phyloP scores from a whole-genome alignment of 1,140 invertebrate genomes.

The Cyclina sinensis region DNA sequence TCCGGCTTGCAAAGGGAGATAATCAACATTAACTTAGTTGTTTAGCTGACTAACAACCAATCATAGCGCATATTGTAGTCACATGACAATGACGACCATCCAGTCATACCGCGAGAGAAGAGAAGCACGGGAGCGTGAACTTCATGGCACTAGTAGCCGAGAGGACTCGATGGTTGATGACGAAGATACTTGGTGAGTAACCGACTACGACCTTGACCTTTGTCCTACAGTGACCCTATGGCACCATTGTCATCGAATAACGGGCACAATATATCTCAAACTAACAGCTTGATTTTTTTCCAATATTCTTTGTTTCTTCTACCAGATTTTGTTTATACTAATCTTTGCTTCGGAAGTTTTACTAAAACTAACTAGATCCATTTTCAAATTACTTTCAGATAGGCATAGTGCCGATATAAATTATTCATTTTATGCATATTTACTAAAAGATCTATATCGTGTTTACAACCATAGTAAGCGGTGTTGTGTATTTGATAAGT shows the following conservation, averaged over 20 bases:
- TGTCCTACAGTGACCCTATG: background rate
- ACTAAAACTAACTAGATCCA: too few relatives aligned
- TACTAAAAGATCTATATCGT: too few relatives aligned
- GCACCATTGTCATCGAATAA: background rate
- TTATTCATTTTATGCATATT: too few relatives aligned
- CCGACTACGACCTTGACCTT: background rate
- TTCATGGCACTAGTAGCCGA: slow-evolving; percentile 4
- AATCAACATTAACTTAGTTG: slow-evolving; percentile 41
- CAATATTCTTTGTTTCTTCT: too few relatives aligned
- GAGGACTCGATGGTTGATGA: slow-evolving; percentile 38
- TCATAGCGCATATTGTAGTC: slow-evolving; percentile 44
- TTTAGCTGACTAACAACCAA: slow-evolving; percentile 61
- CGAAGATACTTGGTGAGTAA: slow-evolving; percentile 58
- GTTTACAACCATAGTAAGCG: too few relatives aligned
- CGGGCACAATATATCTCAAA: background rate
- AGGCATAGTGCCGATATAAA: too few relatives aligned
- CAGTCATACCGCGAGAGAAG: slow-evolving; percentile 28
- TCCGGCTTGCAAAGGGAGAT: slow-evolving; percentile 61
- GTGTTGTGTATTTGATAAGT: too few relatives aligned
- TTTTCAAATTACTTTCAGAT: too few relatives aligned
- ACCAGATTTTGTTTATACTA: too few relatives aligned
- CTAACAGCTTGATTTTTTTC: background rate
- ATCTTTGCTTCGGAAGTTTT: too few relatives aligned
- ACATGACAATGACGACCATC: slow-evolving; percentile 49
- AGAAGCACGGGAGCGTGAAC: slow-evolving; percentile 47